Evolutionary conservation across 2,888 invertebrate species (phyloP).

Genomic region (Callosobruchus maculatus): DNA sequence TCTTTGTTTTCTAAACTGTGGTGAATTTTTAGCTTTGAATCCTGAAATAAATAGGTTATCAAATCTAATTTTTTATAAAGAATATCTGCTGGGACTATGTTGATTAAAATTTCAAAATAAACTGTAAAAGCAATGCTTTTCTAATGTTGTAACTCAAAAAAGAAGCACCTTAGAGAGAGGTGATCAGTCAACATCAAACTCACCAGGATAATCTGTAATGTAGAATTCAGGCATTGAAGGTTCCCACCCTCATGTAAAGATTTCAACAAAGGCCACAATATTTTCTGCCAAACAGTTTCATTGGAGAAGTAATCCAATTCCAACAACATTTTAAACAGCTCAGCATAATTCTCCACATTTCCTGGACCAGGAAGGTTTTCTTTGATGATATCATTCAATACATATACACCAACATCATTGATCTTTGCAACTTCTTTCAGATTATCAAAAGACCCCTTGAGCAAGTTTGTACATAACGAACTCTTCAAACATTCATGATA

Average conservation of each 20-base stretch:
- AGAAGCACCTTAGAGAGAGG: background rate
- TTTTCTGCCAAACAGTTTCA: conserved; percentile 17
- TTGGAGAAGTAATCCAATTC: conserved; percentile 26
- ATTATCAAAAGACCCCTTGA: conserved; percentile 23
- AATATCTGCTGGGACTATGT: too few relatives aligned
- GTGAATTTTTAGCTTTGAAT: conserved; percentile 9
- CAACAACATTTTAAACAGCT: conserved; percentile 31
- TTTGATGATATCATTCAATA: conserved; percentile 26
- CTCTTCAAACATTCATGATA: conserved; percentile 38
- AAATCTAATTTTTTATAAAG: too few relatives aligned
- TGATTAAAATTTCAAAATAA: too few relatives aligned
- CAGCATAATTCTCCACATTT: conserved; percentile 30
- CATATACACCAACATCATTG: conserved; percentile 29
- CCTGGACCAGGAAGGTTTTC: conserved; percentile 21
- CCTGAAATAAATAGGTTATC: too few relatives aligned
- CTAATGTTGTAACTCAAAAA: conserved; percentile 3
- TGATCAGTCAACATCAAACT: conserved; percentile 2
- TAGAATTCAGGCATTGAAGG: conserved; percentile 11
- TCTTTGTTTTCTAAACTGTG: conserved; percentile 15
- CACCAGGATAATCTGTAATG: conserved; percentile 19
- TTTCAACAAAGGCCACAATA: conserved; percentile 19
- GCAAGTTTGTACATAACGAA: conserved; percentile 24
- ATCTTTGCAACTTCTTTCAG: conserved; percentile 29
- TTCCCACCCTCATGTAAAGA: conserved; percentile 6
- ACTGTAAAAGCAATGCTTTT: too few relatives aligned